phyloP scores from a whole-genome alignment of 2,113 vertebrate genomes.

The Peucedramus taeniatus region DNA sequence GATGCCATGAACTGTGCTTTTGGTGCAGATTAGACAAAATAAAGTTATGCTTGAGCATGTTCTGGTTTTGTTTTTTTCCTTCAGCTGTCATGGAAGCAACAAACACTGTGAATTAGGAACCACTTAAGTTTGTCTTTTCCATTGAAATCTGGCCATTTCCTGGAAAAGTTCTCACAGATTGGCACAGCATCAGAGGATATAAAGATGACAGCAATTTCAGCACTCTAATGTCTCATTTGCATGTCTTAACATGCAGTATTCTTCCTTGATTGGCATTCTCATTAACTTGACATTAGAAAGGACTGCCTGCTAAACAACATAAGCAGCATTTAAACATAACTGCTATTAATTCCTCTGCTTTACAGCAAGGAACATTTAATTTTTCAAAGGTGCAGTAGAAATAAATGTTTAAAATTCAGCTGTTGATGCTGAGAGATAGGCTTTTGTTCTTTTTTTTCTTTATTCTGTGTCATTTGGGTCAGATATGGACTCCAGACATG shows the following conservation, averaged over 20 bases:
- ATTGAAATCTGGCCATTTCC: not conserved
- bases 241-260: conserved; percentile 6
- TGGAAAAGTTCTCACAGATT: not conserved
- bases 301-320: conserved; percentile 28
- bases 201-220: conserved; percentile 7
- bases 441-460: not conserved
- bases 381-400: not conserved
- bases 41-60: conserved; percentile 21
- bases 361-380: not conserved
- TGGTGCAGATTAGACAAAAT: not conserved
- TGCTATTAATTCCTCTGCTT: conserved; percentile 31
- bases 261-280: conserved; percentile 32
- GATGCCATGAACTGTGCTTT: not conserved
- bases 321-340: conserved; percentile 39
- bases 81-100: not conserved
- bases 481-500: not conserved
- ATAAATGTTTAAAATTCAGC: not conserved
- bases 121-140: not conserved
- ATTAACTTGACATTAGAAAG: conserved; percentile 61
- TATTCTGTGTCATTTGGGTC: not conserved
- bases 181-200: not conserved
- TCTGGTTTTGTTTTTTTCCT: not conserved
- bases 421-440: not conserved
- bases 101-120: not conserved
- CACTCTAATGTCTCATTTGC: not conserved